Evolutionary conservation across 1,140 invertebrate species (phyloP).

Genomic region (Conus betulinus): DNA sequence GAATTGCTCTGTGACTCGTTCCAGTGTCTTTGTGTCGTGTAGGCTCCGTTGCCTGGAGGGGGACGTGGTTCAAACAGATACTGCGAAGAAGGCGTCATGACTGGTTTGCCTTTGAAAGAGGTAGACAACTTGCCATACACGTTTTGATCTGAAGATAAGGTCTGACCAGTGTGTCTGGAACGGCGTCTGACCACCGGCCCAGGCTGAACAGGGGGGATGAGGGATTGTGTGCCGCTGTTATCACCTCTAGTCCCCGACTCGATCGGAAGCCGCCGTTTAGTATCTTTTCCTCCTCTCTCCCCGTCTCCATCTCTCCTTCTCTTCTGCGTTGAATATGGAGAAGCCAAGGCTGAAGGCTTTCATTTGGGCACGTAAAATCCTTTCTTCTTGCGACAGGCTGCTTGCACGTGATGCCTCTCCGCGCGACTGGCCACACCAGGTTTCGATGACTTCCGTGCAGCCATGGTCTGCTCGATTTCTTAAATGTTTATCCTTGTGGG

Average conservation of each 20-base stretch:
- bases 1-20: neutral
- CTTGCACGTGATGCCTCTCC: neutral
- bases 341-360: neutral
- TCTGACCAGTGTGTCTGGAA: neutral
- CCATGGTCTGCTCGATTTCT: too few relatives aligned
- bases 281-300: neutral
- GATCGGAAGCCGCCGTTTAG: neutral
- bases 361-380: neutral
- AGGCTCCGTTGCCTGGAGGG: neutral
- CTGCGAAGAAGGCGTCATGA: neutral
- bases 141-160: neutral
- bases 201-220: neutral
- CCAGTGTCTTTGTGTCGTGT: neutral
- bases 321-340: neutral
- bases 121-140: too few relatives aligned
- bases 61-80: neutral
- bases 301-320: neutral
- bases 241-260: neutral
- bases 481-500: too few relatives aligned
- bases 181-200: neutral
- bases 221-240: neutral
- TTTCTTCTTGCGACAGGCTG: neutral
- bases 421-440: too few relatives aligned
- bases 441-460: too few relatives aligned
- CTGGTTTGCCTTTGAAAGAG: too few relatives aligned